These are phyloP conservation scores for Okapia johnstoni DNA, from an alignment of 2,113 vertebrate genomes.

Conservation along the genomic window DNA sequence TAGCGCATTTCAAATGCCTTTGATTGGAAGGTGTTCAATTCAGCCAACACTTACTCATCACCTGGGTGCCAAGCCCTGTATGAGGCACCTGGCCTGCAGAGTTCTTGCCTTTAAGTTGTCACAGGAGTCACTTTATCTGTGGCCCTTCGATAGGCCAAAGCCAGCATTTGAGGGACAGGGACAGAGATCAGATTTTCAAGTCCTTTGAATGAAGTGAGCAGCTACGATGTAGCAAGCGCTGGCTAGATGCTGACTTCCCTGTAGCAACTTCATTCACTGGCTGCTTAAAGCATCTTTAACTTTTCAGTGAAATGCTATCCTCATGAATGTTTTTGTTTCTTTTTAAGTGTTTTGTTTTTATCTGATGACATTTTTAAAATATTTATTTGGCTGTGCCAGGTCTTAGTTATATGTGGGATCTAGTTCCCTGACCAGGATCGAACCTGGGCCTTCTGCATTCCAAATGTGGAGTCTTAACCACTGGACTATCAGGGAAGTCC, in stretches of 20 bases:
- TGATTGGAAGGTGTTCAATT: neutral
- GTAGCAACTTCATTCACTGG: neutral
- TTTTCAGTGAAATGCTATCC: neutral
- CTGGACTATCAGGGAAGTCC: neutral
- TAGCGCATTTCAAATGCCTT: constrained; percentile 9
- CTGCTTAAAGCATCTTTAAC: neutral
- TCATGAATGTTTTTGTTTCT: neutral
- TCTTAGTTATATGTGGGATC: neutral
- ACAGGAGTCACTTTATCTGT: neutral
- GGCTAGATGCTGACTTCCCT: neutral
- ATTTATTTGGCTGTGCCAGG: neutral
- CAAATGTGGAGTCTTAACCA: neutral
- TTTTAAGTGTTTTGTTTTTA: neutral
- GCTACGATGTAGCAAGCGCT: neutral
- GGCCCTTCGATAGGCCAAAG: neutral
- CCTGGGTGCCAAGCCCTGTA: neutral
- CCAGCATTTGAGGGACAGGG: neutral
- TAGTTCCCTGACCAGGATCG: neutral
- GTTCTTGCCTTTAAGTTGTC: neutral
- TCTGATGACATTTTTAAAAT: neutral
- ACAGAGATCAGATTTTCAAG: neutral
- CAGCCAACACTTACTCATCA: neutral
- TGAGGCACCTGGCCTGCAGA: neutral
- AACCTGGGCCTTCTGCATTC: neutral
- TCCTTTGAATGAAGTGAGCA: neutral